These are phyloP conservation scores for Pampus argenteus DNA, from an alignment of 2,797 vertebrate species.

Conservation along the genomic window DNA sequence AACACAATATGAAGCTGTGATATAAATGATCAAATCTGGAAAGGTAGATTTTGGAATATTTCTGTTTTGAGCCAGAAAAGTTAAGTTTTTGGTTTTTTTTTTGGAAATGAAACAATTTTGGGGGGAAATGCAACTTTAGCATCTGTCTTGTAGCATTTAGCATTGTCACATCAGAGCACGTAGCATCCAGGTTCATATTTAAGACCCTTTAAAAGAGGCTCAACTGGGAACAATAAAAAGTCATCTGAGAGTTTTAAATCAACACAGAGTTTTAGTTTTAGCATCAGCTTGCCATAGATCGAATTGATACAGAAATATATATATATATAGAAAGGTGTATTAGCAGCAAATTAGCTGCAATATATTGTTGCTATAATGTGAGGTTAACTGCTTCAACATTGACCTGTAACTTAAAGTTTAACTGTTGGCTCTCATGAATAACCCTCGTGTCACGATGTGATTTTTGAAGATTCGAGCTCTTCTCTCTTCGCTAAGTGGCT, in stretches of 20 bases:
- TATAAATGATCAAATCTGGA: constrained; percentile 2
- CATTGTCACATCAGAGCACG: neutral
- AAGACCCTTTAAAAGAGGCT: neutral
- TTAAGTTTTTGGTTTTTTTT: no score
- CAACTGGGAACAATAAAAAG: no score
- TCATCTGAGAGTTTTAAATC: no score
- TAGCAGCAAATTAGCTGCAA: neutral
- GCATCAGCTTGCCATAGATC: neutral
- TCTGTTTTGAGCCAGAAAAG: neutral
- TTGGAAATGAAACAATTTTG: neutral
- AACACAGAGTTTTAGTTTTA: no score
- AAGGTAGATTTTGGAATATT: neutral
- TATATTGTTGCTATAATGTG: neutral
- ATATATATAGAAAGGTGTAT: no score
- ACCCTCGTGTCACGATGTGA: neutral
- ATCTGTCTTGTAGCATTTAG: no score
- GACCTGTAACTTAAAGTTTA: neutral
- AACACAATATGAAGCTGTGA: constrained; percentile 32
- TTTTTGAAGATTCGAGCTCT: constrained; percentile 22
- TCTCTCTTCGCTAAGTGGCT: constrained; percentile 45
- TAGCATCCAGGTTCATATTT: neutral
- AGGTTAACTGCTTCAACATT: neutral
- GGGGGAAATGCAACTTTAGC: neutral
- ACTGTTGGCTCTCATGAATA: neutral
- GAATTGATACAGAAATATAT: no score